These are phyloP conservation scores for Temnothorax ravouxi DNA, from an alignment of 2,888 invertebrate genomes.

Conservation along the genomic window DNA sequence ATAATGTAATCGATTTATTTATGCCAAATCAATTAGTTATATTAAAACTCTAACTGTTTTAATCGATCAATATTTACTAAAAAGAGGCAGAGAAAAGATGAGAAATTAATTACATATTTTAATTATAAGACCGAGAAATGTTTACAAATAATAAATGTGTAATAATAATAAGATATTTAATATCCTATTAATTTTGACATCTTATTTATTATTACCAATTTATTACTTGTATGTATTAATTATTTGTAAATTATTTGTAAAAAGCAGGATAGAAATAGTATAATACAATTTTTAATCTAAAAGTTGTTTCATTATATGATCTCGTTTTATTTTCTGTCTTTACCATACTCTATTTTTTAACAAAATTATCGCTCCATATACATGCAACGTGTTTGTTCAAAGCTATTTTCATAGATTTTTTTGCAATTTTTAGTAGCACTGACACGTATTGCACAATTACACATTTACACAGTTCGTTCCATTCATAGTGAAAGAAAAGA, in stretches of 20 bases:
- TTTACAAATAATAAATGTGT: not conserved
- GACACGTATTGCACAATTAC: constrained; percentile 40
- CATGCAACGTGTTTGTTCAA: not conserved
- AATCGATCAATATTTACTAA: not conserved
- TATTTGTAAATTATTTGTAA: not conserved
- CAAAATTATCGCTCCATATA: not conserved
- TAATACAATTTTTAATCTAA: not conserved
- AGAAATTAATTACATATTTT: not conserved
- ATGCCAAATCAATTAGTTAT: not conserved
- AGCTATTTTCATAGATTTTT: constrained; percentile 10
- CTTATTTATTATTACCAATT: not conserved
- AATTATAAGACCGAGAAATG: not conserved
- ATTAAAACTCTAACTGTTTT: not conserved
- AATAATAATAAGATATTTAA: not conserved
- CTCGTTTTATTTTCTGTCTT: not conserved
- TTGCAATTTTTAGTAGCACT: constrained; percentile 10
- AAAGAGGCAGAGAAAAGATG: not conserved
- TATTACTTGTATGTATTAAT: not conserved
- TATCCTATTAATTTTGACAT: not conserved
- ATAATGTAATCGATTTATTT: constrained; percentile 15
- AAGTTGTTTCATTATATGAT: not conserved
- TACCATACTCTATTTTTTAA: not conserved
- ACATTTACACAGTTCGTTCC: constrained; percentile 9
- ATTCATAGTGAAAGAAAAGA: not conserved
- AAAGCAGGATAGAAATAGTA: not conserved